Percentiles rank a stretch among this genome's conserved stretches.
Evolutionary conservation across 2,888 invertebrate genomes (phyloP).

Genomic region (Apodemia duryi): DNA sequence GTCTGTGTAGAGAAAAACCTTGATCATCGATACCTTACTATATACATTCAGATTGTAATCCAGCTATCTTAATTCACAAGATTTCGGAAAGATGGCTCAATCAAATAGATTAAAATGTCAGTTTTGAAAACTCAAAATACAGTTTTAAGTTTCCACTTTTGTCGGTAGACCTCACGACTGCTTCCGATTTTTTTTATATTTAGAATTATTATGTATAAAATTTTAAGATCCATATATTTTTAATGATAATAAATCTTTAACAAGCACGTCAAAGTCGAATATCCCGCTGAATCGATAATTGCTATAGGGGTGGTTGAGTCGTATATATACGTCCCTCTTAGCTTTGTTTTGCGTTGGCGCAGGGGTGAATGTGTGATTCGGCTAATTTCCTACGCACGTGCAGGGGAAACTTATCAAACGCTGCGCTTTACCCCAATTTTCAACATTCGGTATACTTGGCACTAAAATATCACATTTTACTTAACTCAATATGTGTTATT

Average conservation of each 20-base stretch:
- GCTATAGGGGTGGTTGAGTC: background rate
- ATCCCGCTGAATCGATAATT: background rate
- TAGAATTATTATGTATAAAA: too few species aligned
- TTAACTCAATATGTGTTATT: background rate
- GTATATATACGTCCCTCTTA: background rate
- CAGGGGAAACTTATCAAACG: slow-evolving; percentile 5
- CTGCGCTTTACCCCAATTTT: slow-evolving; percentile 6
- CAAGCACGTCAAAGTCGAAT: background rate
- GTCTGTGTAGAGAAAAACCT: too few species aligned
- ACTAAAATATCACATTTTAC: background rate
- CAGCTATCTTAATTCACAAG: too few species aligned
- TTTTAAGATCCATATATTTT: too few species aligned
- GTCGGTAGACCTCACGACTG: too few species aligned
- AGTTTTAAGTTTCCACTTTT: too few species aligned
- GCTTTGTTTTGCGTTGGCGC: background rate
- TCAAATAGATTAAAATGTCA: too few species aligned
- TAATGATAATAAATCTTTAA: background rate
- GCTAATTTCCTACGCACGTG: slow-evolving; percentile 15
- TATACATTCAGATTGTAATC: too few species aligned
- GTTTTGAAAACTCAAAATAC: too few species aligned
- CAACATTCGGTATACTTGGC: background rate
- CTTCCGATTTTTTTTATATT: too few species aligned
- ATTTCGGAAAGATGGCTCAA: too few species aligned
- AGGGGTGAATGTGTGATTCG: slow-evolving; percentile 13
- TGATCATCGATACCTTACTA: too few species aligned